Evolutionary conservation across 2,113 vertebrate genomes (phyloP).

Genomic region (Corythoichthys intestinalis): DNA sequence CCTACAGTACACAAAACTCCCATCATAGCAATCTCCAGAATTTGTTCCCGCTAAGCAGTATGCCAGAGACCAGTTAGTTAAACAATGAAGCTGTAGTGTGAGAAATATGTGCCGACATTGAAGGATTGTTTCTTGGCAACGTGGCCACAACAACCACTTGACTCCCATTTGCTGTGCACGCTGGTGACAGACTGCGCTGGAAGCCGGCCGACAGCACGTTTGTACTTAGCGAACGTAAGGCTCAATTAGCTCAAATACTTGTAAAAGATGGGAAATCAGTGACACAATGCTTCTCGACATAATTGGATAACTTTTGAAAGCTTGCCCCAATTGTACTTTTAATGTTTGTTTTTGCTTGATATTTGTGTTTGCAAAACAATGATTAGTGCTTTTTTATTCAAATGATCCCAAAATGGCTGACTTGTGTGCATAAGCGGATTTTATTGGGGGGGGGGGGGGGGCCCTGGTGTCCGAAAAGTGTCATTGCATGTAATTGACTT

Average conservation of each 20-base stretch:
- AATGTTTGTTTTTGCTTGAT: not conserved
- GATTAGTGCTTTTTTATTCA: not conserved
- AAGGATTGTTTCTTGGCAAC: constrained; percentile 59
- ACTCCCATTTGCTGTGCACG: constrained; percentile 37
- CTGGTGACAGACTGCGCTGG: constrained; percentile 53
- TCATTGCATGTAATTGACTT: too few relatives aligned
- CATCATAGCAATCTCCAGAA: not conserved
- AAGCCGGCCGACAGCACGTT: constrained; percentile 62
- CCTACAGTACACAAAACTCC: not conserved
- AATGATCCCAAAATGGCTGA: too few relatives aligned
- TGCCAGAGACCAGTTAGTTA: constrained; percentile 11
- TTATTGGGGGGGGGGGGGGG: too few relatives aligned
- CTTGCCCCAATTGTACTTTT: not conserved
- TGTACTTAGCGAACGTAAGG: constrained; percentile 49
- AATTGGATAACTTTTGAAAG: constrained; percentile 7
- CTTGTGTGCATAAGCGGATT: too few relatives aligned
- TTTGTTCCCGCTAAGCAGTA: not conserved
- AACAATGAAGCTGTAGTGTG: constrained; percentile 43
- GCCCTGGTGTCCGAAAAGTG: too few relatives aligned
- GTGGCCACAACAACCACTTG: constrained; percentile 64
- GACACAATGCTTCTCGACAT: constrained; percentile 34
- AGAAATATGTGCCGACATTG: constrained; percentile 51
- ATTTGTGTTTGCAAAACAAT: not conserved
- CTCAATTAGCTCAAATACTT: constrained; percentile 67
- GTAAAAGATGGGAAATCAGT: constrained; percentile 62